Evolutionary conservation across 2,113 vertebrate genomes (phyloP).

Genomic region (Tyrannus savana): DNA sequence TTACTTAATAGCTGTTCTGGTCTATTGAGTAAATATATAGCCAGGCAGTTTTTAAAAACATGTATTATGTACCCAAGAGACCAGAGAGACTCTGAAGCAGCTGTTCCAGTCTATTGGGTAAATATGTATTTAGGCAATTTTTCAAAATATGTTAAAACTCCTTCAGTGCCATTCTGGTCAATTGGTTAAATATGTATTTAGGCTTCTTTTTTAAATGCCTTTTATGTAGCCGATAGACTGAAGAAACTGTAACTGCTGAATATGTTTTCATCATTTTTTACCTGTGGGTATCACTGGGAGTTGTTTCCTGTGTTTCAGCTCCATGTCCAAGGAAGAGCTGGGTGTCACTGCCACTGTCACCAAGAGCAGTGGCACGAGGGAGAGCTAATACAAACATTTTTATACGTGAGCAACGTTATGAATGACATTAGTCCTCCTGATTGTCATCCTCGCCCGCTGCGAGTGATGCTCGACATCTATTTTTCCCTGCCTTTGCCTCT

Average conservation of each 20-base stretch:
- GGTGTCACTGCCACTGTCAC: background rate
- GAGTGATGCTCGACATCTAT: background rate
- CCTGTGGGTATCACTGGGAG: constrained; percentile 1
- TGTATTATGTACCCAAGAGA: constrained; percentile 69
- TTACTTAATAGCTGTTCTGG: constrained; percentile 69
- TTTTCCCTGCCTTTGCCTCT: background rate
- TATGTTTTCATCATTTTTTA: constrained; percentile 46
- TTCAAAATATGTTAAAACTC: constrained; percentile 73
- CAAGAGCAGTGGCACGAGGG: background rate
- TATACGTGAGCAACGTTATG: accelerated
- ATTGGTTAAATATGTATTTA: constrained; percentile 75
- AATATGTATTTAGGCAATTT: constrained; percentile 76
- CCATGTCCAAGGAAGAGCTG: background rate
- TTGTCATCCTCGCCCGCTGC: background rate
- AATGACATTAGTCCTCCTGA: background rate
- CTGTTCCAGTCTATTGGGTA: constrained; percentile 75
- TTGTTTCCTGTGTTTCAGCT: background rate
- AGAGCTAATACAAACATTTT: background rate
- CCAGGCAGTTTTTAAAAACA: constrained; percentile 69
- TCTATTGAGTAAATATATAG: constrained; percentile 73
- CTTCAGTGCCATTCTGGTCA: constrained; percentile 74
- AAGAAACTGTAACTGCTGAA: constrained; percentile 7
- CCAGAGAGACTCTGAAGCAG: constrained; percentile 70
- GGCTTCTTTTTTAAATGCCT: constrained; percentile 46
- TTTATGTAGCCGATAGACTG: constrained; percentile 51